A percentile compares a stretch with the other conserved stretches of the same genome.
These are phyloP conservation scores for Crocuta crocuta DNA, from an alignment of 2,113 vertebrate species.

Conservation along the genomic window DNA sequence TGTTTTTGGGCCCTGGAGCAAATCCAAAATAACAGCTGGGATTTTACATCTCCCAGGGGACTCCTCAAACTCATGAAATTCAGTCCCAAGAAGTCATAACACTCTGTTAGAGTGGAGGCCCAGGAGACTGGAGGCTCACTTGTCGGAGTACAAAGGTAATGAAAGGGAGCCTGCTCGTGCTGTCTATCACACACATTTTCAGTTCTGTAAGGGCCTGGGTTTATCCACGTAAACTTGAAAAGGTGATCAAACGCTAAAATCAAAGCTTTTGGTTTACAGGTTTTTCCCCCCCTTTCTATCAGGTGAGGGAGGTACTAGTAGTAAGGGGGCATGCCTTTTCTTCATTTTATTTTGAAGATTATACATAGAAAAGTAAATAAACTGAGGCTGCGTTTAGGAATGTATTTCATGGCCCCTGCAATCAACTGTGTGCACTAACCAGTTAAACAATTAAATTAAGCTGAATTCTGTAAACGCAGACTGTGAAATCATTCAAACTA, in stretches of 20 bases:
- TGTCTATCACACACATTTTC: neutral
- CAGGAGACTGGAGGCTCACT: conserved; percentile 46
- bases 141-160: conserved; percentile 27
- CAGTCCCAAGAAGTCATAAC: conserved; percentile 74
- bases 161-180: neutral
- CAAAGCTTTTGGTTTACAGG: conserved; percentile 19
- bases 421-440: neutral
- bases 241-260: conserved; percentile 40
- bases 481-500: neutral
- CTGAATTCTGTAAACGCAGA: neutral
- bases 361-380: neutral
- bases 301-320: neutral
- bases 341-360: conserved; percentile 15
- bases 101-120: conserved; percentile 59
- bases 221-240: neutral
- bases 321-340: neutral
- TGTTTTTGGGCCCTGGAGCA: conserved; percentile 78
- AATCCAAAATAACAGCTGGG: conserved; percentile 81
- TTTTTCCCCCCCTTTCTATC: neutral
- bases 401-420: neutral
- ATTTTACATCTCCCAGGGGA: conserved; percentile 78
- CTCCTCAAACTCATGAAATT: conserved; percentile 69
- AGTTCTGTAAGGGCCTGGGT: neutral
- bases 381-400: neutral
- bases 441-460: conserved; percentile 28